Base-by-base conservation (phyloP, 1,140 invertebrate genomes). In the Phocides pigmalion region DNA sequence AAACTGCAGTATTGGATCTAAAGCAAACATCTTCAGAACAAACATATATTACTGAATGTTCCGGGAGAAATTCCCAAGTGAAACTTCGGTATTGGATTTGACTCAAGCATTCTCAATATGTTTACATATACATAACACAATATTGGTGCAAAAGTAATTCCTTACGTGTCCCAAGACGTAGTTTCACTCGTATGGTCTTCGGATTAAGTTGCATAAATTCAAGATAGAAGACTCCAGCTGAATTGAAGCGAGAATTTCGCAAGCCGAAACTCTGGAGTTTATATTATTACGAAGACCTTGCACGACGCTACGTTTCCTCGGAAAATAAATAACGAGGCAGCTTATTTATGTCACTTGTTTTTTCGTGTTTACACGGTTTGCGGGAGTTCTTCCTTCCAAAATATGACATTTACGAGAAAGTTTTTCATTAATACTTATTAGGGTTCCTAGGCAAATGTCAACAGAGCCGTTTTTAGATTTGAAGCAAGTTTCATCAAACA, bases 51-150 rank as follows among this genome's bases (percentile, higher is more conserved):
- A 49, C 46, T n/a, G 16, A 19, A 25, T 19, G 44, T 12, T 49
- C n/a, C 46, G n/a, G 20, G n/a, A 28, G 46, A 49, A 20, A 22
- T 49, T 49, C 44, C n/a, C 20, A 28, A 49, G 12, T 0, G 12
- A 49, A 49, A 49, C 46, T 49, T 49, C 12, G 22, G 46, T 49
- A 49, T 49, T 49, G 20, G 46, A 28, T 49, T n/a, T n/a, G n/a
- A n/a, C n/a, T 49, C 12, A 20, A 8, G 46, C 20, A 16, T 28
- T 49, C 46, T 20, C 46, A 20, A 49, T 49, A 49, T 22, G 46
- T 28, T 49, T 49, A 22, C 46, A 49, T 49, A n/a, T n/a, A 28
- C 20, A 49, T 49, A 49, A 49, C 46, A 28, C 14, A 49, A 19
- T 49, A 12, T 49, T 49, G 20, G 46, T 15, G 9, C n/a, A 19